phyloP scores from a whole-genome alignment of 2,797 vertebrate genomes.

The Betta splendens region DNA sequence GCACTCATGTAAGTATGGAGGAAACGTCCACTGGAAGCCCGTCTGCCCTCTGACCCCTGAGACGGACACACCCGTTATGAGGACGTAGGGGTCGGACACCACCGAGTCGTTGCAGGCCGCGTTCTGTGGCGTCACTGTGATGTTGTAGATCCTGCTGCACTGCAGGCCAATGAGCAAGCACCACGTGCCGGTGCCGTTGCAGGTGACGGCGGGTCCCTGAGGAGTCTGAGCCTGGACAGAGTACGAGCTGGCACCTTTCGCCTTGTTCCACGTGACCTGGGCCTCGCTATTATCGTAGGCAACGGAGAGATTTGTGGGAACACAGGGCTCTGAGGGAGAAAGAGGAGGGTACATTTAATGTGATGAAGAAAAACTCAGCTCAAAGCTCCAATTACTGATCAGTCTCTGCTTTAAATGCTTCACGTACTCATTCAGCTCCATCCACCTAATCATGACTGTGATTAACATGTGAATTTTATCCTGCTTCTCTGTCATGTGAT shows the following conservation, averaged over 20 bases:
- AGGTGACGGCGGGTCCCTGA: constrained; percentile 27
- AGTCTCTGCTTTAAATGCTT: too few relatives aligned
- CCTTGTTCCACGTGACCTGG: constrained; percentile 50
- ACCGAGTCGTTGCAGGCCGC: constrained; percentile 48
- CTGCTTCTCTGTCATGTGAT: too few relatives aligned
- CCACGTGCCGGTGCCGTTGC: constrained; percentile 47
- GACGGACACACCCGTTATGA: constrained; percentile 68
- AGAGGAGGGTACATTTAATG: background rate
- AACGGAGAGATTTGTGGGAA: constrained; percentile 54
- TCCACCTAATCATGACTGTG: too few relatives aligned
- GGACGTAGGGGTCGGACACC: constrained; percentile 31
- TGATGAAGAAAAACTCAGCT: too few relatives aligned
- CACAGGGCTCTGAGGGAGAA: constrained; percentile 64
- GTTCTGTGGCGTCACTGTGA: constrained; percentile 65
- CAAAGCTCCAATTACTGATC: too few relatives aligned
- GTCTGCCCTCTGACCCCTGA: background rate
- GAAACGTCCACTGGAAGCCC: background rate
- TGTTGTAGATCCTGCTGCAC: constrained; percentile 73
- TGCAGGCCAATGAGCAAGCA: constrained; percentile 66
- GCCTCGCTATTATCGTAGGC: constrained; percentile 49
- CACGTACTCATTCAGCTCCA: too few relatives aligned
- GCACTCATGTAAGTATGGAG: background rate
- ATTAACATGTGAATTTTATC: too few relatives aligned
- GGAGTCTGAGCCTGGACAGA: constrained; percentile 50
- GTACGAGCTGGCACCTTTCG: constrained; percentile 54